Evolutionary conservation across 37 sponge, comb jelly and placozoan species (phyloP), one percentile per base, ranked within the genome.

Genomic region (Chondrosia reniformis): DNA sequence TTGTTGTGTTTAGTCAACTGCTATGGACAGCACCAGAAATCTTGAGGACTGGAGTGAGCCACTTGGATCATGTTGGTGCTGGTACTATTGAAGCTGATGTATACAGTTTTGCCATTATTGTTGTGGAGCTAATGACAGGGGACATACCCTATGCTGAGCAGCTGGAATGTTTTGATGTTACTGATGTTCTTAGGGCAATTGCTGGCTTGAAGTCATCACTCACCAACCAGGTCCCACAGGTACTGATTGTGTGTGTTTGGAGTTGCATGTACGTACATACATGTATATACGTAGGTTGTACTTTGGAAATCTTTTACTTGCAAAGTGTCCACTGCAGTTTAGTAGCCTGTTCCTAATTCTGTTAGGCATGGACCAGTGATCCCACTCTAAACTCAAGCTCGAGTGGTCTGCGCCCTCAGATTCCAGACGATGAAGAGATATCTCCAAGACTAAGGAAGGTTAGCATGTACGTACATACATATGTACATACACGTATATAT

Each of bases 11-110:
- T 75, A 85, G 85, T 32, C 22, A 81, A 40, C 82, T 86, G 46
- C 59, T 87, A 41, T 87, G 69, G 61, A 71, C 79, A 42, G 83
- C 88, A 34, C 88, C 88, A 19, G 88, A 87, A 63, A 30, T 83
- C 45, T 80, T 81, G 30, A 73, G 63, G 43, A 74, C 46, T 7
- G 86, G 86, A 43, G 76, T 80, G 24, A 62, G 22, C 28, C 86
- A 85, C 39, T 76, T 71, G 12, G 80, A 85, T 40, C 86, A 85
- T 43, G 80, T 85, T 10, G 86, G 80, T 41, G 44, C 73, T 54
- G 86, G 86, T 0, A 63, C 86, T 28, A 15, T 80, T 12, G 74
- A 80, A 41, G 89, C 84, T 33, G 89, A 88, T 46, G 41, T 88
- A 36, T 88, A 83, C 89, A 86, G 80, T 32, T 44, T 85, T 37